Conservation (phyloP, 1,140 invertebrate species). For the Caenorhabditis briggsae region DNA sequence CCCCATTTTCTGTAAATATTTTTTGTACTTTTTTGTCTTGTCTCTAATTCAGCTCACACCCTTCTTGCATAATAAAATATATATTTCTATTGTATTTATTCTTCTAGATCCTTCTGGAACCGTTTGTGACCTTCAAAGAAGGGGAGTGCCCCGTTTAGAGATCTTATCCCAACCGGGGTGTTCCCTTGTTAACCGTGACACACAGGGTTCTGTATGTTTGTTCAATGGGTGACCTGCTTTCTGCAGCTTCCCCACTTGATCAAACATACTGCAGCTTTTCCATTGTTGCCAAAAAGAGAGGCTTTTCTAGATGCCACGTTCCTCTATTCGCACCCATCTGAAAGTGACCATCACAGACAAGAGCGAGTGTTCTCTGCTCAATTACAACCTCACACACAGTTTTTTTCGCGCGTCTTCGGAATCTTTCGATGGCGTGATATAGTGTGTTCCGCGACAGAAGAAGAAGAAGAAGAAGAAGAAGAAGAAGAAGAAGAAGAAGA, state of each 20-base stretch:
- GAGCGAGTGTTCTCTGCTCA: conserved; percentile 43
- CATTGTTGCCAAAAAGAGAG: too few species aligned
- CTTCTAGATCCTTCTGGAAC: background rate
- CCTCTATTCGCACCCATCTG: background rate
- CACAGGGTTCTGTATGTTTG: background rate
- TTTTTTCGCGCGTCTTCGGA: background rate
- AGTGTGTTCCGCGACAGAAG: background rate
- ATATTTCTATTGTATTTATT: background rate
- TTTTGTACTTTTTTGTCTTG: background rate
- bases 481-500: background rate
- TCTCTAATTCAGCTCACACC: background rate
- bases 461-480: too few species aligned
- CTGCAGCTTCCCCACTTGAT: too few species aligned
- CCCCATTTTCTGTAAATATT: background rate
- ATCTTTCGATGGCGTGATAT: conserved; percentile 38
- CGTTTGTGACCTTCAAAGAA: conserved; percentile 1
- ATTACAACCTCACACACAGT: too few species aligned
- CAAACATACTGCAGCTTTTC: too few species aligned
- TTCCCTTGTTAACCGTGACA: background rate
- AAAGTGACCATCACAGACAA: background rate
- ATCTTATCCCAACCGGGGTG: background rate
- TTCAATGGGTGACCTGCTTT: background rate
- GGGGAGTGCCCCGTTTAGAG: background rate
- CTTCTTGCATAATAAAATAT: conserved; percentile 1
- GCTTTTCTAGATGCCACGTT: background rate